These are phyloP conservation scores for Rhombomys opimus DNA, from an alignment of 2,113 vertebrate species.

Conservation along the genomic window DNA sequence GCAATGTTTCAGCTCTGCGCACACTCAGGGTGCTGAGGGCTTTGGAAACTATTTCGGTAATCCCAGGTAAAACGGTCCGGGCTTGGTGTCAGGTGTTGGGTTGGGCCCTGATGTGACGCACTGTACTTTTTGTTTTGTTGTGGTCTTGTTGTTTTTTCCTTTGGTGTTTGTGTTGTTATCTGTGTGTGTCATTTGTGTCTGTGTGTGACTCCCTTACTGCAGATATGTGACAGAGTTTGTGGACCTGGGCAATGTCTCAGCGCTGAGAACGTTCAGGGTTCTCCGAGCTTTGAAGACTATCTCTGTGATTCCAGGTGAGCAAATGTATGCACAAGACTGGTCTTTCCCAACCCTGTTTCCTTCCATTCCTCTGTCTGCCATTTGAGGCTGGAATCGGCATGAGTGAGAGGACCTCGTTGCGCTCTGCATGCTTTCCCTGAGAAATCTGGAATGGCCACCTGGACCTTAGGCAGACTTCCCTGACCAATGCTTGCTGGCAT, in stretches of 20 bases:
- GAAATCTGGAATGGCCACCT: constrained; percentile 59
- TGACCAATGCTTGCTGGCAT: constrained; percentile 66
- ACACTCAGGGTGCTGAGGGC: constrained; percentile 99
- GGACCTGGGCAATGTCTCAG: constrained; percentile 99
- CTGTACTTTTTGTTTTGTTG: constrained; percentile 94
- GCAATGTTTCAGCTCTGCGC: constrained; percentile 99
- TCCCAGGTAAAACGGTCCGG: constrained; percentile 96
- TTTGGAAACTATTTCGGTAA: constrained; percentile 99
- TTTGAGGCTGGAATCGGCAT: constrained; percentile 89
- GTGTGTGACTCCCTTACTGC: constrained; percentile 99
- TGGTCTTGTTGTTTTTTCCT: constrained; percentile 88
- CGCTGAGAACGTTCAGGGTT: constrained; percentile 99
- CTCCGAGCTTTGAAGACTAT: constrained; percentile 99
- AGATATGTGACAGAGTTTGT: constrained; percentile 99
- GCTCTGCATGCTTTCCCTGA: constrained; percentile 85
- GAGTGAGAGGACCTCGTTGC: constrained; percentile 96
- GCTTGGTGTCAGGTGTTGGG: constrained; percentile 97
- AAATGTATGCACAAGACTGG: constrained; percentile 43
- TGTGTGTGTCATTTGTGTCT: constrained; percentile 96
- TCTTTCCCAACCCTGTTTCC: constrained; percentile 25
- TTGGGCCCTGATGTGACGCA: constrained; percentile 94
- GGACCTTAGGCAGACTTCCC: neutral
- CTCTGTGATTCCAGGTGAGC: constrained; percentile 99
- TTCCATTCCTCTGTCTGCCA: constrained; percentile 67
- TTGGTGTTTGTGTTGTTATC: constrained; percentile 89